Evolutionary conservation across 1,140 invertebrate species (phyloP).

Genomic region (Mesaphorura yosii): DNA sequence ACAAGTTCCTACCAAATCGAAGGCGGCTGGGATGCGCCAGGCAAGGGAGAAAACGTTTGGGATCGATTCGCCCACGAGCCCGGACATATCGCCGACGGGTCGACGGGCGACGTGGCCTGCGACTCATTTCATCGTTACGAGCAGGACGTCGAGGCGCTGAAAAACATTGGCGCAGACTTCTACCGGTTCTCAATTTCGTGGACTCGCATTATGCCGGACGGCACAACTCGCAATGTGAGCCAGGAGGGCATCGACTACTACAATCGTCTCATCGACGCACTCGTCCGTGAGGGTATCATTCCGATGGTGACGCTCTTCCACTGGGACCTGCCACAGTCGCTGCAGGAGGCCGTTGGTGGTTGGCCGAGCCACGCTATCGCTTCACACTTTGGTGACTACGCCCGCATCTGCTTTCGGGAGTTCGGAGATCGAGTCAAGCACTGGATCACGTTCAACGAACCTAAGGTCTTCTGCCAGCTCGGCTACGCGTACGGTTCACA

Average conservation of each 20-base stretch:
- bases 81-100: slow-evolving; percentile 33
- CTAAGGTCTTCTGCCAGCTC: slow-evolving; percentile 6
- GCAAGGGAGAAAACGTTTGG: too few relatives aligned
- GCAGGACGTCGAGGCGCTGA: slow-evolving; percentile 37
- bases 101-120: slow-evolving; percentile 39
- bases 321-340: slow-evolving; percentile 39
- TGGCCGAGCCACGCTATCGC: slow-evolving; percentile 24
- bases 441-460: slow-evolving; percentile 35
- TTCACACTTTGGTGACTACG: slow-evolving; percentile 24
- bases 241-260: slow-evolving; percentile 35
- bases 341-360: slow-evolving; percentile 29
- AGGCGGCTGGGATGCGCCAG: too few relatives aligned
- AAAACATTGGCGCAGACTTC: slow-evolving; percentile 33
- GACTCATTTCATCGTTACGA: slow-evolving; percentile 39
- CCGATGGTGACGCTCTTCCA: slow-evolving; percentile 36
- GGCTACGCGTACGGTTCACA: slow-evolving; percentile 2
- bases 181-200: slow-evolving; percentile 29
- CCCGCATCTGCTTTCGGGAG: slow-evolving; percentile 19
- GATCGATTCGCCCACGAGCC: too few relatives aligned
- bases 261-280: slow-evolving; percentile 30
- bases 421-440: slow-evolving; percentile 31
- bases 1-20: too few relatives aligned
- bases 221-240: slow-evolving; percentile 25
- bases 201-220: slow-evolving; percentile 24
- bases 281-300: slow-evolving; percentile 27